phyloP scores from a whole-genome alignment of 2,888 invertebrate species.

The Epirrhoe alternata region DNA sequence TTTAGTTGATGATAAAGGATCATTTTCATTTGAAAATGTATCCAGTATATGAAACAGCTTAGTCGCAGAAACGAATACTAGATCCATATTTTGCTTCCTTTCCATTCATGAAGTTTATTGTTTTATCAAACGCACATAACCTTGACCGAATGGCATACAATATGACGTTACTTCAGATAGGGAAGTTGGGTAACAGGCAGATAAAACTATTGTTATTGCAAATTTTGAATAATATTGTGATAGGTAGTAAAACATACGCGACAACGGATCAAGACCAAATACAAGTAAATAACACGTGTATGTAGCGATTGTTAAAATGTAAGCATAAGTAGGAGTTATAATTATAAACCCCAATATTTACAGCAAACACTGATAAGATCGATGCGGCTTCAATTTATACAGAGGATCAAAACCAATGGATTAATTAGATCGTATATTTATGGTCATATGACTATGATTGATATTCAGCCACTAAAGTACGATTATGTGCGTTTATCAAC shows the following conservation, averaged over 20 bases:
- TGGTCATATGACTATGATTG: neutral
- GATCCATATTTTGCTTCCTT: neutral
- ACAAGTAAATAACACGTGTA: neutral
- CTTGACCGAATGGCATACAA: slow-evolving; percentile 54
- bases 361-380: neutral
- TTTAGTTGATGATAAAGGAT: neutral
- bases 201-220: slow-evolving; percentile 47
- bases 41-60: neutral
- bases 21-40: neutral
- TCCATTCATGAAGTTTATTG: slow-evolving; percentile 1
- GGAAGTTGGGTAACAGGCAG: slow-evolving; percentile 45
- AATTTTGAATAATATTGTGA: slow-evolving; percentile 36
- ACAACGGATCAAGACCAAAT: slow-evolving; percentile 30
- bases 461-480: neutral
- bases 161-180: slow-evolving; percentile 42
- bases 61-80: neutral
- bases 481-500: neutral
- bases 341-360: neutral
- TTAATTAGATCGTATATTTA: neutral
- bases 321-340: neutral
- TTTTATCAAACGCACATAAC: slow-evolving; percentile 46
- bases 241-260: slow-evolving; percentile 35
- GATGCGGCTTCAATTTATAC: neutral
- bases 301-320: neutral
- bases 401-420: neutral